Evolutionary conservation across 2,797 vertebrate species (phyloP).

Genomic region (Myripristis jacobus): DNA sequence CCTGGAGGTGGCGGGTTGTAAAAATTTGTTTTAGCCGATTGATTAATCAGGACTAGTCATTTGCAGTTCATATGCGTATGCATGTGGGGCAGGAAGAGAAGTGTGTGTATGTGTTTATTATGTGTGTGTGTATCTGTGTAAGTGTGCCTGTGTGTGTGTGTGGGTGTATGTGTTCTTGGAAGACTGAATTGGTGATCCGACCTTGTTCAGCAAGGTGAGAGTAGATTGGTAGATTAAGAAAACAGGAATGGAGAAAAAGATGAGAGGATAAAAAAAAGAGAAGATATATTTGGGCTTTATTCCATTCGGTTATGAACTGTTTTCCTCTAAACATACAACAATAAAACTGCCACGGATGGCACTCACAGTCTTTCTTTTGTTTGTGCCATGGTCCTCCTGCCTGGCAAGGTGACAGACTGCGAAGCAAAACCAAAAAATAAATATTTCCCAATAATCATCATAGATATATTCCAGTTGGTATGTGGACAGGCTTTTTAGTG

Average conservation of each 20-base stretch:
- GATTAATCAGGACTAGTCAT: slow-evolving; percentile 80
- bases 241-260: slow-evolving; percentile 14
- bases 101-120: slow-evolving; percentile 41
- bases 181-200: slow-evolving; percentile 59
- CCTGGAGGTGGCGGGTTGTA: slow-evolving; percentile 72
- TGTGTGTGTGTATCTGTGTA: slow-evolving; percentile 61
- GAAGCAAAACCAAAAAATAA: no score
- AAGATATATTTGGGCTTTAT: background rate
- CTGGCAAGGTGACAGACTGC: no score
- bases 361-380: no score
- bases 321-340: background rate
- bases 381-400: no score
- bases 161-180: slow-evolving; percentile 29
- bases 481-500: background rate
- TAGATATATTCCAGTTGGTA: slow-evolving; percentile 24
- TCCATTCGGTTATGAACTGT: slow-evolving; percentile 15
- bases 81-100: background rate
- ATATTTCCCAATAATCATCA: slow-evolving; percentile 30
- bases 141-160: slow-evolving; percentile 14
- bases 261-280: slow-evolving; percentile 22
- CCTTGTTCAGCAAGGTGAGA: slow-evolving; percentile 52
- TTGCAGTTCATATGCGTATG: slow-evolving; percentile 56
- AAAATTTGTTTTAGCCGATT: slow-evolving; percentile 85
- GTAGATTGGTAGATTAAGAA: slow-evolving; percentile 34
- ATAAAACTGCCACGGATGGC: background rate